Base-by-base conservation (phyloP, 2,113 vertebrate species). In the Anguilla japonica region DNA sequence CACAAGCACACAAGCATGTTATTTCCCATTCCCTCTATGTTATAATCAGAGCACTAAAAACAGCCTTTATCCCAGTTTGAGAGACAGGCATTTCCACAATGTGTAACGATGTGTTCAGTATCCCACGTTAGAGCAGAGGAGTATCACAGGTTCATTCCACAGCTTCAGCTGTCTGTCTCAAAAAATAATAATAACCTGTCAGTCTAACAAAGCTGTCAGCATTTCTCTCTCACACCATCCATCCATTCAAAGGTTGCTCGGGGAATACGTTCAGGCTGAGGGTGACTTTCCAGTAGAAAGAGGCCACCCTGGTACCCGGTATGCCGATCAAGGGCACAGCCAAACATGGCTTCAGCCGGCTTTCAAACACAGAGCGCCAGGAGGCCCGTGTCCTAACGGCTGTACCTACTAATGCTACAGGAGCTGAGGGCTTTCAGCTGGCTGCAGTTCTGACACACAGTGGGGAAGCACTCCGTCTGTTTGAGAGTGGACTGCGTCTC, bases 81-180 rank as follows among this genome's bases (percentile, higher is more conserved):
- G n/a, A 78, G 63, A 41, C 46, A 85, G 84, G 60, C 71, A 57
- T 85, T 46, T 75, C 63, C 84, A 57, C 50, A 18, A 6, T 63
- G 41, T 71, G 39, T 63, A 85, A 85, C 43, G 34, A 78, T 22
- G 41, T 46, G 67, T 85, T 6, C 22, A 18, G 34, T 26, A 43
- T 40, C 41, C 22, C 53, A 84, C n/a, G 39, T 57, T 71, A 71
- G 81, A 20, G 43, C 81, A 29, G 20, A 82, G 41, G 18, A 40
- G 41, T 8, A 3, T 20, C 46, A 41, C 60, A 43, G n/a, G 39
- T 75, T 34, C 43, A 29, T 29, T 40, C 57, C 8, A 63, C 29
- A 83, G 46, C 81, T 13, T 50, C 81, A 26, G 81, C 46, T 82
- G 81, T 82, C 43, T n/a, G 4, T 46, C 39, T 89, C 85, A 91